Evolutionary conservation across 1,140 invertebrate genomes (phyloP).

Genomic region (Dermatophagoides farinae): DNA sequence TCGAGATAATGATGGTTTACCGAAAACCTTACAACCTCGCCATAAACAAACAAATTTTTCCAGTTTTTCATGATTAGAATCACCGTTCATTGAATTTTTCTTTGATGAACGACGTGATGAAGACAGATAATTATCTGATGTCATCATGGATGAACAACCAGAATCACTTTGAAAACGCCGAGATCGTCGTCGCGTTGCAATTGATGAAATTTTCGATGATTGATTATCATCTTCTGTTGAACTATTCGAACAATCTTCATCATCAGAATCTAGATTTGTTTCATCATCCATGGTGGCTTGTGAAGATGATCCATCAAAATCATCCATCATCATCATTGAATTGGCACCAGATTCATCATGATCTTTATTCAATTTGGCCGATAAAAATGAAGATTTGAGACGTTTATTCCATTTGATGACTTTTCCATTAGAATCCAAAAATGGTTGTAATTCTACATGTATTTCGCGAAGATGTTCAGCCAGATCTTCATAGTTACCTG

Average conservation of each 20-base stretch:
- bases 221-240: neutral
- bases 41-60: conserved; percentile 48
- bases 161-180: neutral
- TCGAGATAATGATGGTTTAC: conserved; percentile 64
- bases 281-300: neutral
- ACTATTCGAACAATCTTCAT: neutral
- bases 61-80: too few relatives aligned
- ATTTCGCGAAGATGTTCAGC: conserved; percentile 13
- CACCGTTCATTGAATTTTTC: too few relatives aligned
- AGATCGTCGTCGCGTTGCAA: neutral
- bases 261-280: neutral
- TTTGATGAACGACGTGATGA: too few relatives aligned
- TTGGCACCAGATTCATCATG: neutral
- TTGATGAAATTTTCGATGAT: neutral
- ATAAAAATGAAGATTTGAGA: neutral
- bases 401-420: neutral
- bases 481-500: conserved; percentile 10
- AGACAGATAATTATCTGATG: neutral
- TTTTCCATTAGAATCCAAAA: conserved; percentile 3
- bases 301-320: neutral
- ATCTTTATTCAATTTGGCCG: neutral
- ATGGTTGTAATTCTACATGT: conserved; percentile 13
- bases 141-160: neutral
- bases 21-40: conserved; percentile 83
- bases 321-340: neutral